A percentile compares a stretch with the other conserved stretches of the same genome.
These are phyloP conservation scores for Apodemia zela DNA, from an alignment of 2,888 invertebrate genomes.

Conservation along the genomic window DNA sequence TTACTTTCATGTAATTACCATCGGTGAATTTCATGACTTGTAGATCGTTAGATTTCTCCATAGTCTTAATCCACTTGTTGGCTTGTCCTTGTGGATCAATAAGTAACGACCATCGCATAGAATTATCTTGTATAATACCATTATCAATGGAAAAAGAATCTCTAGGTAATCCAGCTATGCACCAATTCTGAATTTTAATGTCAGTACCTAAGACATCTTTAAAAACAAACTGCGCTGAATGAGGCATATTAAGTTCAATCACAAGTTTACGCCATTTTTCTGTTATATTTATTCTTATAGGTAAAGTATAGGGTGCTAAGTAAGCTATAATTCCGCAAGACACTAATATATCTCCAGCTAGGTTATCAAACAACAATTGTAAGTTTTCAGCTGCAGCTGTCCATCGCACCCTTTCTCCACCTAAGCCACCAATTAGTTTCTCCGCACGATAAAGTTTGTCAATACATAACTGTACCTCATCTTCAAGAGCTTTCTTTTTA, in stretches of 20 bases:
- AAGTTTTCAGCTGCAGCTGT: conserved; percentile 87
- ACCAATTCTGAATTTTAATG: conserved; percentile 93
- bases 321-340: conserved; percentile 95
- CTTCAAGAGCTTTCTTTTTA: conserved; percentile 85
- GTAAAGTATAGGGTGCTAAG: conserved; percentile 90
- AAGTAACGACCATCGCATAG: conserved; percentile 88
- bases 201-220: conserved; percentile 89
- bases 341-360: conserved; percentile 94
- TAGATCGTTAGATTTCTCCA: conserved; percentile 87
- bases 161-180: conserved; percentile 88
- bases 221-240: conserved; percentile 86
- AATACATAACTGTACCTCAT: conserved; percentile 88
- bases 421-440: conserved; percentile 92
- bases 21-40: conserved; percentile 87
- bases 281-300: conserved; percentile 81
- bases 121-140: conserved; percentile 90
- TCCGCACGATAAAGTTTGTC: conserved; percentile 92
- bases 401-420: conserved; percentile 94
- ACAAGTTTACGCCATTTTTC: conserved; percentile 88
- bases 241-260: conserved; percentile 85
- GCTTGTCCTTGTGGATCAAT: conserved; percentile 93
- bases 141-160: conserved; percentile 92
- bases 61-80: conserved; percentile 91
- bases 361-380: conserved; percentile 87
- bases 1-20: conserved; percentile 86